phyloP scores from a whole-genome alignment of 2,797 vertebrate species.

The Pagetopsis macropterus region DNA sequence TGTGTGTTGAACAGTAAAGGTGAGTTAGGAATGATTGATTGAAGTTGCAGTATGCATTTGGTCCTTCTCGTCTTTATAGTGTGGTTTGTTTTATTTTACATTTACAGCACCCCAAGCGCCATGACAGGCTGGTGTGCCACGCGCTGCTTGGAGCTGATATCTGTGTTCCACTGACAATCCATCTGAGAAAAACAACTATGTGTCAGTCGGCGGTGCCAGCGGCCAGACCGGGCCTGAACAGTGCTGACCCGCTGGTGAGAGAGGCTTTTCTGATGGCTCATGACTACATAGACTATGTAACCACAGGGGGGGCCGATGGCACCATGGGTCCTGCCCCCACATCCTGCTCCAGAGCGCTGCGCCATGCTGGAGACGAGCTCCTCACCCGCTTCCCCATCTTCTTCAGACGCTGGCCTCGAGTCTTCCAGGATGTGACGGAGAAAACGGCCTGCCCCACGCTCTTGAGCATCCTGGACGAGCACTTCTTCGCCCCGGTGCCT shows the following conservation, averaged over 20 bases:
- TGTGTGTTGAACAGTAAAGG: conserved; percentile 39
- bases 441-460: conserved; percentile 75
- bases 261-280: conserved; percentile 82
- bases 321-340: conserved; percentile 70
- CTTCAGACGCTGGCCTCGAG: conserved; percentile 84
- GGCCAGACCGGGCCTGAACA: conserved; percentile 65
- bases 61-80: not conserved
- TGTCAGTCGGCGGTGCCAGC: conserved; percentile 57
- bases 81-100: not conserved
- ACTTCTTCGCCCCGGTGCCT: conserved; percentile 67
- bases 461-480: conserved; percentile 81
- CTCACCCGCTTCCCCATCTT: conserved; percentile 84
- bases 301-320: conserved; percentile 54
- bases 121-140: not conserved
- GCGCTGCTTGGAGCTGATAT: conserved; percentile 4
- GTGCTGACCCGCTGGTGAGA: conserved; percentile 77
- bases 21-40: conserved; percentile 56
- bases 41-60: not conserved
- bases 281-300: conserved; percentile 83
- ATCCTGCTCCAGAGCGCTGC: conserved; percentile 71
- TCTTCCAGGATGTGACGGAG: conserved; percentile 82
- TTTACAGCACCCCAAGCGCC: not conserved
- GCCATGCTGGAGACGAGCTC: conserved; percentile 82
- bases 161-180: conserved; percentile 26
- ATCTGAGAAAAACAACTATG: conserved; percentile 48